A percentile compares a stretch with the other conserved stretches of the same genome.
Evolutionary conservation across 2,797 vertebrate genomes (phyloP).

Genomic region (Steatocranus sp.): DNA sequence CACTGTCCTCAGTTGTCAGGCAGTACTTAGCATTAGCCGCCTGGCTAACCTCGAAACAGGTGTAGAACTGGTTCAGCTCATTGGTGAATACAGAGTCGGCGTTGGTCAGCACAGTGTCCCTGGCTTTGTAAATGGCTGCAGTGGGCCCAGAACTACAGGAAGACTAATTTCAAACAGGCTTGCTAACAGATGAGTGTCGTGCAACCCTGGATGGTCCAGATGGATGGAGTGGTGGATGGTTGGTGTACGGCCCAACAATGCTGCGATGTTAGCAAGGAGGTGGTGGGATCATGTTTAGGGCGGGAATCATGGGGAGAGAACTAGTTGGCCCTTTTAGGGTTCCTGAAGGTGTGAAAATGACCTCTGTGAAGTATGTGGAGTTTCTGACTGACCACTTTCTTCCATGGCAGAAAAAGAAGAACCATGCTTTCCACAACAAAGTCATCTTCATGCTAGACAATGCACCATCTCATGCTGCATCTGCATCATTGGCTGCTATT

Average conservation of each 20-base stretch:
- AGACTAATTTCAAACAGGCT: neutral
- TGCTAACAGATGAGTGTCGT: accelerated
- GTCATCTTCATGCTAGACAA: neutral
- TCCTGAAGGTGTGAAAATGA: neutral
- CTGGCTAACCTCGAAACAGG: neutral
- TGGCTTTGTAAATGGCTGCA: neutral
- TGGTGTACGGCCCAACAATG: neutral
- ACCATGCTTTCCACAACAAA: neutral
- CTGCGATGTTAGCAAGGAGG: neutral
- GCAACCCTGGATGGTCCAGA: neutral
- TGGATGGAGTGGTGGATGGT: neutral
- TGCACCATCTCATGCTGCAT: neutral
- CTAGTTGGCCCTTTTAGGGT: neutral
- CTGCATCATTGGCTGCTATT: neutral
- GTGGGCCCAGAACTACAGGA: neutral
- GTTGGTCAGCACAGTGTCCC: neutral
- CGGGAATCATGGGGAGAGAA: neutral
- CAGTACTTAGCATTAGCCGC: neutral
- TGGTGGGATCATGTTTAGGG: neutral
- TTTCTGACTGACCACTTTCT: neutral
- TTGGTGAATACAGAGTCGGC: accelerated
- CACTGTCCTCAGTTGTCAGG: neutral
- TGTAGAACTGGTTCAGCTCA: neutral
- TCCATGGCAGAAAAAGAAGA: neutral
- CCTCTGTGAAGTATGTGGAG: neutral